Evolutionary conservation across 2,888 invertebrate genomes (phyloP).

Genomic region (Xestobium rufovillosum): DNA sequence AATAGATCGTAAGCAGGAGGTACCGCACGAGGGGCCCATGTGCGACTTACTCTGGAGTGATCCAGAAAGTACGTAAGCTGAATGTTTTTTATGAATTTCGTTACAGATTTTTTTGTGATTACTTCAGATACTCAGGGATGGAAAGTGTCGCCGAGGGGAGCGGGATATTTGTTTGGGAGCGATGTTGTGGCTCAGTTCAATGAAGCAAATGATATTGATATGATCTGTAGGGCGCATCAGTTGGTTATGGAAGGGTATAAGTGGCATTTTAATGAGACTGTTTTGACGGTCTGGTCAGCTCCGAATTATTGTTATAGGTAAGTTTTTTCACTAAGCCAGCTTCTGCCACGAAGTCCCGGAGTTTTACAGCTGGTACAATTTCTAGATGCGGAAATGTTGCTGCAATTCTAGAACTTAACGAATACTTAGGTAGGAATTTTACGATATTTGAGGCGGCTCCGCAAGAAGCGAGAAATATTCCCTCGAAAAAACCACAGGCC

Average conservation of each 20-base stretch:
- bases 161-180: slow-evolving; percentile 96
- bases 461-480: slow-evolving; percentile 91
- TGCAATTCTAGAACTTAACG: slow-evolving; percentile 96
- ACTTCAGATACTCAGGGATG: slow-evolving; percentile 72
- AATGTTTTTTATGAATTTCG: slow-evolving; percentile 28
- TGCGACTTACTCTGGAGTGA: slow-evolving; percentile 99
- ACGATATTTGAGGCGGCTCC: slow-evolving; percentile 99
- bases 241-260: slow-evolving; percentile 99
- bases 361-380: slow-evolving; percentile 7
- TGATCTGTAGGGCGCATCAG: slow-evolving; percentile 99
- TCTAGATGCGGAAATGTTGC: slow-evolving; percentile 97
- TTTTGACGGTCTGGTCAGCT: slow-evolving; percentile 99
- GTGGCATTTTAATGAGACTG: slow-evolving; percentile 99
- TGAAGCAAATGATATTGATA: slow-evolving; percentile 93
- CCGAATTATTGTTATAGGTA: slow-evolving; percentile 99
- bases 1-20: slow-evolving; percentile 98
- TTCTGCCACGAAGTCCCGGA: no score
- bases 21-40: slow-evolving; percentile 98
- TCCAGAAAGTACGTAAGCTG: slow-evolving; percentile 85
- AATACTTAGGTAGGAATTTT: slow-evolving; percentile 94
- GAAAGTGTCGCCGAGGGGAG: slow-evolving; percentile 98
- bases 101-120: no score
- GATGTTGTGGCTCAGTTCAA: slow-evolving; percentile 98
- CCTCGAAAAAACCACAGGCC: slow-evolving; percentile 97
- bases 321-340: slow-evolving; percentile 15